phyloP scores from a whole-genome alignment of 2,113 vertebrate species.

The Scophthalmus maximus region DNA sequence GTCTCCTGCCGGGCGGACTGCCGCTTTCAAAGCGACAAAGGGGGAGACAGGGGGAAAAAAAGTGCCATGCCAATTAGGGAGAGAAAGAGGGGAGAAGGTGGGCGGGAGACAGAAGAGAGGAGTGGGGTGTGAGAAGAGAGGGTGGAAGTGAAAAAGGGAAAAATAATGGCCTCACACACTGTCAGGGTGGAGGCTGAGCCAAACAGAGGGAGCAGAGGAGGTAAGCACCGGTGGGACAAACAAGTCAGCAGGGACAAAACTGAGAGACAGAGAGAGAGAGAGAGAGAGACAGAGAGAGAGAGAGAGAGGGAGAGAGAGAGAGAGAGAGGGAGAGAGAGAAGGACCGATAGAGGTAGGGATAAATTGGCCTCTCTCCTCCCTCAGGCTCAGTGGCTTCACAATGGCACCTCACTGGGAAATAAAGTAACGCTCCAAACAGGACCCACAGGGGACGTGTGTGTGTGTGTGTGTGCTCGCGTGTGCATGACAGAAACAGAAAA shows the following conservation, averaged over 20 bases:
- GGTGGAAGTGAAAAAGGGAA: conserved; percentile 59
- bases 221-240: conserved; percentile 78
- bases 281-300: conserved; percentile 10
- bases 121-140: conserved; percentile 32
- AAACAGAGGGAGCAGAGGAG: conserved; percentile 68
- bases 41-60: conserved; percentile 67
- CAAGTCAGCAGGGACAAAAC: conserved; percentile 73
- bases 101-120: conserved; percentile 51
- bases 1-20: conserved; percentile 69
- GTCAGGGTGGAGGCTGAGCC: conserved; percentile 68
- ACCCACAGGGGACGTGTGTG: conserved; percentile 64
- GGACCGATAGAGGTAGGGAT: conserved; percentile 62
- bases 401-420: conserved; percentile 70
- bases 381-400: conserved; percentile 66
- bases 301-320: not conserved
- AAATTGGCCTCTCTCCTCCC: conserved; percentile 76
- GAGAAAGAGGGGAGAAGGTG: conserved; percentile 49
- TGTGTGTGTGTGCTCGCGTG: conserved; percentile 4
- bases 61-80: conserved; percentile 76
- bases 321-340: conserved; percentile 13
- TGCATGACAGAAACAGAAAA: conserved; percentile 45
- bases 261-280: conserved; percentile 12
- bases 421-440: conserved; percentile 67
- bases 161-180: conserved; percentile 74
- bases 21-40: conserved; percentile 70